Evolutionary conservation across 2,113 vertebrate genomes (phyloP).

Genomic region (Panthera uncia): DNA sequence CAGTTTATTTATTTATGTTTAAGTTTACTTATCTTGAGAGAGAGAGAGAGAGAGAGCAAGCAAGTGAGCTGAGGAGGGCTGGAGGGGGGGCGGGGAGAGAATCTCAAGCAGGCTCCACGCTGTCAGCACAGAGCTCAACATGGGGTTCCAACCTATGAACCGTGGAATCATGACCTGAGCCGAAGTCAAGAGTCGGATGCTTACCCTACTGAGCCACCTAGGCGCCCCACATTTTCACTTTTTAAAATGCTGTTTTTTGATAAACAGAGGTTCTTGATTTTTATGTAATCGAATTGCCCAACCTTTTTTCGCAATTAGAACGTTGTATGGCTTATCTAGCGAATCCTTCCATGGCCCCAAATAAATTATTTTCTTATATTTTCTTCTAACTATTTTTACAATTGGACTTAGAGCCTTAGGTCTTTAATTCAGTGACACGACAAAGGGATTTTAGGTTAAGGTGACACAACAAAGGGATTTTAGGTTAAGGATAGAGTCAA

Average conservation of each 20-base stretch:
- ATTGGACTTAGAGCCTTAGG: background rate
- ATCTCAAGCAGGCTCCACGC: too few species aligned
- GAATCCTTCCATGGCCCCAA: background rate
- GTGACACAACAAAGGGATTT: background rate
- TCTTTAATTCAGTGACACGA: conserved; percentile 10
- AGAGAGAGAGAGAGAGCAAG: too few species aligned
- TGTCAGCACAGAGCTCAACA: too few species aligned
- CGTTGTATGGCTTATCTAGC: background rate
- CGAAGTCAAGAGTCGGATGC: too few species aligned
- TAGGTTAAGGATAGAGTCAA: background rate
- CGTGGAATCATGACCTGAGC: too few species aligned
- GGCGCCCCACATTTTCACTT: background rate
- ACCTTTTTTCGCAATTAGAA: conserved; percentile 2
- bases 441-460: background rate
- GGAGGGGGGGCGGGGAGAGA: too few species aligned
- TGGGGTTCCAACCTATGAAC: too few species aligned
- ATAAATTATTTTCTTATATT: background rate
- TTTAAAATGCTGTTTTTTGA: background rate
- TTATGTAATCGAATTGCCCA: background rate
- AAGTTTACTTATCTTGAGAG: too few species aligned
- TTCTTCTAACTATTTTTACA: conserved; percentile 23
- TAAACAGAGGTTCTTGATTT: conserved; percentile 10
- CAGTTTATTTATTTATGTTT: background rate
- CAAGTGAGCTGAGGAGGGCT: too few species aligned
- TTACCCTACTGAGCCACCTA: too few species aligned